Evolutionary conservation across 2,113 vertebrate species (phyloP).

Genomic region (Perca fluviatilis): DNA sequence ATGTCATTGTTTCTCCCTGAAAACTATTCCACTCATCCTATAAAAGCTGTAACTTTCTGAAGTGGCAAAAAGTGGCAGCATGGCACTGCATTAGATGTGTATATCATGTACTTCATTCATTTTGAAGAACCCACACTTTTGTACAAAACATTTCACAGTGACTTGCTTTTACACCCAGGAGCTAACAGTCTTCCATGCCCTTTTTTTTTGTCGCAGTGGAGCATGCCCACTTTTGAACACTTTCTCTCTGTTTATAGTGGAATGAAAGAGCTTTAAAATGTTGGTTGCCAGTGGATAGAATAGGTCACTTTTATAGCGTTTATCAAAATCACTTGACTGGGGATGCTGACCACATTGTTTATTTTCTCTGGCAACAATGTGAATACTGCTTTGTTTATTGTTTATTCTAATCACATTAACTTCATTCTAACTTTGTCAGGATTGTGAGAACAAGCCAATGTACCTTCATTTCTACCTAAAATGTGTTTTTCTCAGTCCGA

Average conservation of each 20-base stretch:
- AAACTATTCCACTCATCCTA: background rate
- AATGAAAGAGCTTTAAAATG: conserved; percentile 4
- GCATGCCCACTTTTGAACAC: background rate
- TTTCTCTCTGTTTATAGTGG: background rate
- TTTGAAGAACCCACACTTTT: background rate
- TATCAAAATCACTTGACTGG: conserved; percentile 32
- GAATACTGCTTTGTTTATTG: conserved; percentile 9
- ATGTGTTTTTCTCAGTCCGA: conserved; percentile 17
- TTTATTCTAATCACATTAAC: conserved; percentile 23
- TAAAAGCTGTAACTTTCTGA: background rate
- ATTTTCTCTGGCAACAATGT: background rate
- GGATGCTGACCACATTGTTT: background rate
- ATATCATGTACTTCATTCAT: background rate
- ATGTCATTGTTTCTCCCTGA: background rate
- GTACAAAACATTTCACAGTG: background rate
- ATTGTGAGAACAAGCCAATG: conserved; percentile 1
- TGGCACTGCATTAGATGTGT: background rate
- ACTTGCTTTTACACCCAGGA: background rate
- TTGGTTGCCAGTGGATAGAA: conserved; percentile 3
- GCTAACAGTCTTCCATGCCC: background rate
- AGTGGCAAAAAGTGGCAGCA: background rate
- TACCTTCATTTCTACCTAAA: background rate
- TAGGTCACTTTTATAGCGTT: conserved; percentile 15
- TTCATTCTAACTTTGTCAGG: conserved; percentile 2
- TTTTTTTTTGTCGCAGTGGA: conserved; percentile 3